These are phyloP conservation scores for Cynaeus angustus DNA, from an alignment of 2,888 invertebrate genomes.

Conservation along the genomic window DNA sequence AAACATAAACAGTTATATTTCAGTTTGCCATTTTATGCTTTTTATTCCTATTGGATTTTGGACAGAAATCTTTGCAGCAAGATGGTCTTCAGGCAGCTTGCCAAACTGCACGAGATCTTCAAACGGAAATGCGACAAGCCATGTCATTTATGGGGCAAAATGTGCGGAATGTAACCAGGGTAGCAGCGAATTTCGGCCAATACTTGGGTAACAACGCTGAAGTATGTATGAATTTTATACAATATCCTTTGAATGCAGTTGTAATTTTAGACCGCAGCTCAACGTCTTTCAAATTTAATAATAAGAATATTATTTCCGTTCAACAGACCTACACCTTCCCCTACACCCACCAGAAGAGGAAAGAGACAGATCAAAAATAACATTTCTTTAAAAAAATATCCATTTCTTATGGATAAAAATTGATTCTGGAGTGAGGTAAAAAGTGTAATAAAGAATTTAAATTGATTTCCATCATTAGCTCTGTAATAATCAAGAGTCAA, in stretches of 20 bases:
- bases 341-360: background rate
- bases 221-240: background rate
- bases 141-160: background rate
- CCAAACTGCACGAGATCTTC: background rate
- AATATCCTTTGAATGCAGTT: background rate
- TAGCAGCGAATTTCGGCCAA: background rate
- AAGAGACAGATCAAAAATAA: background rate
- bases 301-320: background rate
- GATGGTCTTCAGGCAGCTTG: background rate
- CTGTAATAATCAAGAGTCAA: too few species aligned
- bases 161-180: background rate
- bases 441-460: too few species aligned
- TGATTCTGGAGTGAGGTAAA: too few species aligned
- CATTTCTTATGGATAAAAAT: too few species aligned
- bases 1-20: background rate
- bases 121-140: background rate
- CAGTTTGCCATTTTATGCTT: background rate
- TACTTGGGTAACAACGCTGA: background rate
- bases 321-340: background rate
- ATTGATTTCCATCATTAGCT: too few species aligned
- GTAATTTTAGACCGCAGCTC: background rate
- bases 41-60: background rate
- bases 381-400: background rate
- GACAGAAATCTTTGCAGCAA: background rate
- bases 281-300: background rate